Evolutionary conservation across 2,888 invertebrate species (phyloP).

Genomic region (Adelognathus sp.): DNA sequence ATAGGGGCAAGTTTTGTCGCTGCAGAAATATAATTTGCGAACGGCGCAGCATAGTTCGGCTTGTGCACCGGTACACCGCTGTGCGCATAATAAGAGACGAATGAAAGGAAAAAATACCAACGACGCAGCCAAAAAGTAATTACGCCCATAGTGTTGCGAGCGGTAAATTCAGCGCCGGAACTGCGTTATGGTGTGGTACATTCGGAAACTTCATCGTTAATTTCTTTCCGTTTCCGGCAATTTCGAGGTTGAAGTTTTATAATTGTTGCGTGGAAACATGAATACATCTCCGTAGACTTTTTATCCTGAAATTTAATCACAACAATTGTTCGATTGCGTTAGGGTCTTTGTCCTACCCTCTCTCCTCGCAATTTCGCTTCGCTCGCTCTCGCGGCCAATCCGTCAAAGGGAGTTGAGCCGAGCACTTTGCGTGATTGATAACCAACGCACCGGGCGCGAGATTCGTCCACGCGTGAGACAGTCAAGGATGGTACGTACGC

Average conservation of each 20-base stretch:
- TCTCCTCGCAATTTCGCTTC: not conserved
- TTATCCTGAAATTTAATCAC: not conserved
- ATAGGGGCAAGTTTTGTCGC: not conserved
- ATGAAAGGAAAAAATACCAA: not conserved
- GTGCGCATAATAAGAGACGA: not conserved
- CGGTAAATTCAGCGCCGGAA: not conserved
- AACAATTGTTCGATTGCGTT: not conserved
- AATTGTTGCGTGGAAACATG: not conserved
- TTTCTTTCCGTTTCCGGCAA: not conserved
- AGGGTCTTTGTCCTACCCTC: not conserved
- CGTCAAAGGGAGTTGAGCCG: not conserved
- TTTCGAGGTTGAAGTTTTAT: not conserved
- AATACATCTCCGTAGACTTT: not conserved
- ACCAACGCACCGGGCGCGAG: not conserved
- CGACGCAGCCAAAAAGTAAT: not conserved
- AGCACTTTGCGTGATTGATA: slow-evolving; percentile 43
- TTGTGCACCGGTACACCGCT: not conserved
- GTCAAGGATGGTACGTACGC: not conserved
- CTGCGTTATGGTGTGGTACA: not conserved
- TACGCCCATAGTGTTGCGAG: not conserved
- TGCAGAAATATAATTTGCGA: not conserved
- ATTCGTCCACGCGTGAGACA: slow-evolving; percentile 20
- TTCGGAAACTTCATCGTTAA: not conserved
- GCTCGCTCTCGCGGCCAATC: not conserved
- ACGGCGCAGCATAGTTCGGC: not conserved